Base-by-base conservation (phyloP, 1,140 invertebrate genomes). In the Neocloeon triangulifer region DNA sequence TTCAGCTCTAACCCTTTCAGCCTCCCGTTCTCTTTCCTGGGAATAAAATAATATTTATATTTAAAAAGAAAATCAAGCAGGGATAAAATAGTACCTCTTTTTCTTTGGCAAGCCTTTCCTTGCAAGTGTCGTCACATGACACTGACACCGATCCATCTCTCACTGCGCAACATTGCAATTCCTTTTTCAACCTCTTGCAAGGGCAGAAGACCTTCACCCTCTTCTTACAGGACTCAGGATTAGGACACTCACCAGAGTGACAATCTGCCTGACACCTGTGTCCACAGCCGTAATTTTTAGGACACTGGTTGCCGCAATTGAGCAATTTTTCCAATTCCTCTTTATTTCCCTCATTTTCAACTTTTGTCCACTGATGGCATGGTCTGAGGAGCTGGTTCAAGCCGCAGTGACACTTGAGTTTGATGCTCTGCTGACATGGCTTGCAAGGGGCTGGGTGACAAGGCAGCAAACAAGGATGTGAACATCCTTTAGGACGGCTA, bases 291-390 rank as follows among this genome's bases (percentile, higher is more conserved):
- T 65, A 46, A 59, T 65, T 71, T 55, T 74, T 82, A 2, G 81
- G 73, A 48, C 88, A 94, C 35, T 76, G 77, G 49, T 81, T 81
- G 28, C 69, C 68, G 48, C 82, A 88, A 35, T 66, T 69, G 17
- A 71, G 56, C 38, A 74, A 48, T 37, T 55, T 29, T 18, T 29
- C 27, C 3, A 29, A 12, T 3, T 29, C 27, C 8, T 9, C 47
- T 25, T 61, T 50, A 19, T 59, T 62, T 19, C 51, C 39, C 4
- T 66, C 46, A 4, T 41, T 37, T 4, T 51, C 58, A 2, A 63
- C 53, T 9, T 50, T 48, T 5, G 58, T 64, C 43, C 76, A 64
- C 40, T 74, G 64, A 20, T 49, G 48, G 45, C 86, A 91, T 16
- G 64, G 53, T 23, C 81, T 57, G 38, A 79, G 76, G 9, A 77